Evolutionary conservation across 2,888 invertebrate genomes (phyloP), one percentile per base, ranked within the genome.

Genomic region (Agriopis leucophaearia): DNA sequence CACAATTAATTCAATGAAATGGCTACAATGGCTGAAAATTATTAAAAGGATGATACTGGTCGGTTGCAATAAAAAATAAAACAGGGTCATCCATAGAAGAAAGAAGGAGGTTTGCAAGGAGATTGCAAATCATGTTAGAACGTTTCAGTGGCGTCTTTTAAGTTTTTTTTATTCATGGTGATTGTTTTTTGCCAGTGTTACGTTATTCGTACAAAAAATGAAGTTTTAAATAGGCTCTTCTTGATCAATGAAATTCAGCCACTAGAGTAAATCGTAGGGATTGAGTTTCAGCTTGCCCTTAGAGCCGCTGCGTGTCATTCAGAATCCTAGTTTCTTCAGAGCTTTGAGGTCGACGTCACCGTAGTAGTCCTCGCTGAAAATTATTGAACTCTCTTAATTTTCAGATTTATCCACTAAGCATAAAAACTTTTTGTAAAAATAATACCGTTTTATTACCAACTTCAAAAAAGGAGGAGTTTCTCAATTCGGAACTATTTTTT

Each of bases 281-380:
- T 92, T 91, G 66, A 93, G 83, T 84, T 89, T 92, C 81, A 92
- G 88, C 87, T 90, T 93, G 89, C 88, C 87, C 85, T 92, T 92
- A 75, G 92, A 92, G 91, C 79, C 88, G 89, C 91, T 88, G 88
- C 92, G 87, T 81, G 89, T 82, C 91, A 93, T 95, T 94, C 93
- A 96, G 91, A 95, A 96, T 86, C 97, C 97, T 92, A 96, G 92
- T 89, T 98, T 98, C 95, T 96, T 97, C 84, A 98, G 94, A 69
- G 97, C 96, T 93, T 98, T 98, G 78, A 98, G 94, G 91, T 98
- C 98, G 82, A 98, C 96, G 86, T 97, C 97, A 78, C 98, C 98
- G 90, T 98, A 98, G 95, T 98, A 98, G 94, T 98, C 98, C 95
- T 98, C 97, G 93, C 98, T 98, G 95, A 80, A 89, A 91, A 81